Percentiles rank a stretch among this genome's conserved stretches.
Evolutionary conservation across 2,888 invertebrate genomes (phyloP).

Genomic region (Halictus quadricinctus): DNA sequence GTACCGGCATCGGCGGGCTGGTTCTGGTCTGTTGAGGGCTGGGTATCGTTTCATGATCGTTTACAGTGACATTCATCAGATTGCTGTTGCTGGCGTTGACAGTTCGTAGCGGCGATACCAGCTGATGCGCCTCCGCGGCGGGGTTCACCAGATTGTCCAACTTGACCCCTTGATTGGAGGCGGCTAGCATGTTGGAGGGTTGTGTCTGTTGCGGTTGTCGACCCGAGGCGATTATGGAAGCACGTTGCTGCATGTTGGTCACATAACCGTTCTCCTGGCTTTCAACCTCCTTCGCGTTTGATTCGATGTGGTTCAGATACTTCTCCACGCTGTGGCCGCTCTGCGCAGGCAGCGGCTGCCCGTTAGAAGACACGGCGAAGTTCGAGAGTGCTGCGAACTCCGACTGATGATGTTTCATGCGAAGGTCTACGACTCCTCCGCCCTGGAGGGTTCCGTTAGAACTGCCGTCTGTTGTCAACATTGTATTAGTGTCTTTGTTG

Average conservation of each 20-base stretch:
- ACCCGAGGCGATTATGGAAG: slow-evolving; percentile 76
- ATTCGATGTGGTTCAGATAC: slow-evolving; percentile 84
- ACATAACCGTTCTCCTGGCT: slow-evolving; percentile 63
- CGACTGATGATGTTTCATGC: slow-evolving; percentile 86
- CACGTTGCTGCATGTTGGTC: slow-evolving; percentile 75
- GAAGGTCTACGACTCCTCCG: slow-evolving; percentile 86
- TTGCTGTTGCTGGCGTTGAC: slow-evolving; percentile 79
- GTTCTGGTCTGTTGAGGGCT: slow-evolving; percentile 82
- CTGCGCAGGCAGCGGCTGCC: slow-evolving; percentile 84
- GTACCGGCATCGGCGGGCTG: slow-evolving; percentile 87
- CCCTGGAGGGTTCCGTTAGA: slow-evolving; percentile 71
- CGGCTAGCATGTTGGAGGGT: slow-evolving; percentile 55
- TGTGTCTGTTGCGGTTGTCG: slow-evolving; percentile 66
- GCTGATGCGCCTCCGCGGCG: slow-evolving; percentile 84
- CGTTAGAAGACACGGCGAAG: slow-evolving; percentile 80
- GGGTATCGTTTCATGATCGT: slow-evolving; percentile 79
- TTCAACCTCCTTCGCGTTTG: slow-evolving; percentile 72
- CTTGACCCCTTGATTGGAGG: slow-evolving; percentile 62
- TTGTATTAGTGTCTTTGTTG: slow-evolving; percentile 76
- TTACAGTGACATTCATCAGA: slow-evolving; percentile 82
- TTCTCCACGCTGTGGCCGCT: slow-evolving; percentile 85
- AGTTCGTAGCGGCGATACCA: slow-evolving; percentile 78
- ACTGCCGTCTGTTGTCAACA: slow-evolving; percentile 70
- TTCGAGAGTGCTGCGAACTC: slow-evolving; percentile 83
- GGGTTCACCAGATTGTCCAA: slow-evolving; percentile 84